phyloP scores from a whole-genome alignment of 2,113 vertebrate species.

The Ameiurus melas region DNA sequence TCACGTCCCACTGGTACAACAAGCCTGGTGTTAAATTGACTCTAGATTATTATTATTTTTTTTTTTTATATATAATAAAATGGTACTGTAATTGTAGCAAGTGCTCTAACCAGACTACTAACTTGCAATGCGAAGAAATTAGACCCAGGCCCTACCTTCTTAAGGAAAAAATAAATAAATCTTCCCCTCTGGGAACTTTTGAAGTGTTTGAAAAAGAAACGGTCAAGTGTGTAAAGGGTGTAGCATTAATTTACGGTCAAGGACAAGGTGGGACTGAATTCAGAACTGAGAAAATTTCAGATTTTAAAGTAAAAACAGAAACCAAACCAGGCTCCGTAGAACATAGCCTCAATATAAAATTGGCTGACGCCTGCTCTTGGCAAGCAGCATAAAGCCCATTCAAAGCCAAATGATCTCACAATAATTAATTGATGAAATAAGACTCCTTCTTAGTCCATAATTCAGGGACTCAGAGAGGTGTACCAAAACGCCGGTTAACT shows the following conservation, averaged over 20 bases:
- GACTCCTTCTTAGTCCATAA: not conserved
- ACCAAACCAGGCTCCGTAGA: not conserved
- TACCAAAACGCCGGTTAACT: conserved; percentile 19
- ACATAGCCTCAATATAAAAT: not conserved
- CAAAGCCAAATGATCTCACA: conserved; percentile 24
- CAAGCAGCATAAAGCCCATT: not conserved
- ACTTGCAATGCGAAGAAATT: not conserved
- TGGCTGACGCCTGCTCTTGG: not conserved
- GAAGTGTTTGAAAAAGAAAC: not conserved
- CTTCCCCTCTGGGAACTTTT: not conserved
- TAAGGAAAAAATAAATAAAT: not conserved
- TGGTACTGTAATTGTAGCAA: not conserved
- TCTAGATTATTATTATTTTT: no score
- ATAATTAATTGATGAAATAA: conserved; percentile 9
- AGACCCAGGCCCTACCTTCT: not conserved
- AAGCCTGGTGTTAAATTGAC: not conserved
- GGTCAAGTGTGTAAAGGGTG: not conserved
- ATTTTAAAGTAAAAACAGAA: conserved; percentile 1
- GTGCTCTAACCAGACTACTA: not conserved
- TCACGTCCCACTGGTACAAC: not conserved
- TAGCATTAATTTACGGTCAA: not conserved
- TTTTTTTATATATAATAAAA: no score
- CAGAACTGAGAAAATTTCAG: not conserved
- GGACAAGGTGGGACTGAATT: not conserved
- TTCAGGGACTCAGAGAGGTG: conserved; percentile 19